These are phyloP conservation scores for Rosalia funebris DNA, from an alignment of 2,888 invertebrate genomes.

Conservation along the genomic window DNA sequence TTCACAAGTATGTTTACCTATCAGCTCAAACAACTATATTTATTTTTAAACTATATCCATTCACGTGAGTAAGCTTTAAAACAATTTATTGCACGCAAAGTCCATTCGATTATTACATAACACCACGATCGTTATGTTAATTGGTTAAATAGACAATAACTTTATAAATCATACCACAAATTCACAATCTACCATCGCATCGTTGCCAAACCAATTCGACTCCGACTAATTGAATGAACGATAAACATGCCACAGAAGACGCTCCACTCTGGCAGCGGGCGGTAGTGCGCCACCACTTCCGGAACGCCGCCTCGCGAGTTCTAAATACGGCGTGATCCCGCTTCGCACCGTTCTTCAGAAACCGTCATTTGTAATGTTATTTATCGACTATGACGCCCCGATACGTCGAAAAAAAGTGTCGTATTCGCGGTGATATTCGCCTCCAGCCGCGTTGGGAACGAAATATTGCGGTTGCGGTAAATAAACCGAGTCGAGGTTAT, in stretches of 20 bases:
- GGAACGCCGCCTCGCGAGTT: too few relatives aligned
- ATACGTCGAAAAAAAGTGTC: not conserved
- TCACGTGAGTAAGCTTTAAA: not conserved
- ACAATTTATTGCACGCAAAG: not conserved
- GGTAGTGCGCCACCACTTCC: too few relatives aligned
- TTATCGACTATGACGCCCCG: not conserved
- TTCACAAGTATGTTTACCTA: not conserved
- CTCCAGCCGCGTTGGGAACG: not conserved
- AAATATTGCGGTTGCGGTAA: not conserved
- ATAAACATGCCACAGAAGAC: too few relatives aligned
- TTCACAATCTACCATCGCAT: too few relatives aligned
- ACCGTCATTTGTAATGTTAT: too few relatives aligned
- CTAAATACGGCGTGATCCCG: too few relatives aligned
- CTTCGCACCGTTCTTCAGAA: too few relatives aligned
- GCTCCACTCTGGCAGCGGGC: too few relatives aligned
- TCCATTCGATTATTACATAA: not conserved
- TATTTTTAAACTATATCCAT: not conserved
- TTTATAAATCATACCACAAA: not conserved
- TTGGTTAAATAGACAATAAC: not conserved
- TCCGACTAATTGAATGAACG: too few relatives aligned
- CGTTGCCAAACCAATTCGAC: too few relatives aligned
- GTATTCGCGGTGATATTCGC: not conserved
- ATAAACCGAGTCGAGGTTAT: constrained; percentile 14
- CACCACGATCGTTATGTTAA: not conserved
- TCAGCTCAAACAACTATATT: too few relatives aligned